Base-by-base conservation (phyloP, 37 sponge, comb jelly and placozoan genomes). In the Axinella damicornis region DNA sequence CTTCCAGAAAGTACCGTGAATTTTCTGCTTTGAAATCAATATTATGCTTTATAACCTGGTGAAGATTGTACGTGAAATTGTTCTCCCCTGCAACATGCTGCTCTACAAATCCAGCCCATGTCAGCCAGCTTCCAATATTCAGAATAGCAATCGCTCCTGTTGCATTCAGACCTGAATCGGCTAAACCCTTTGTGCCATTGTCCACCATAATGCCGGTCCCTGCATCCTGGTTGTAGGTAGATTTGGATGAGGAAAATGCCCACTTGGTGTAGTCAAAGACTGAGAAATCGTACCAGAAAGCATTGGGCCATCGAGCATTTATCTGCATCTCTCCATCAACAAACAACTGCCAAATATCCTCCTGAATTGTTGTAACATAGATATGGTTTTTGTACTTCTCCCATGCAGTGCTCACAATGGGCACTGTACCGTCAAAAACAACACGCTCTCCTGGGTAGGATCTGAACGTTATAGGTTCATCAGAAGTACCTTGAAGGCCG, bases 81-180 rank as follows among this genome's bases (percentile, higher is more conserved):
- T 39, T 78, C 19, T 67, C 39, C 12, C 87, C 87, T 41, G 77
- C 14, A 1, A 16, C 33, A 39, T 85, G 87, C 0, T 64, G 6
- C 1, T 27, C 24, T 12, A 85, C 87, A 2, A 22, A 24, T 68
- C 70, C 87, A 25, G 78, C 72, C 40, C 39, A 85, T 27, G 87
- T 85, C 33, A 59, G 24, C 87, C 87, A 85, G 57, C 65, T 57
- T 5, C 87, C 87, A 65, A 77, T 85, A 79, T 85, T 85, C 1
- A 85, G 70, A 53, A 85, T 27, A 14, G 87, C 87, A 53, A 85
- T 77, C 9, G 87, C 78, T 70, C 87, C 87, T 25, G 32, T 57
- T 76, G 28, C 30, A 57, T 57, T 30, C 53, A 57, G 61, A 56
- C 57, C 53, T 80, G 69, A 24, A 70, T 85, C 39, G 36, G 40